phyloP scores from a whole-genome alignment of 2,113 vertebrate genomes.

The Shinisaurus crocodilurus region DNA sequence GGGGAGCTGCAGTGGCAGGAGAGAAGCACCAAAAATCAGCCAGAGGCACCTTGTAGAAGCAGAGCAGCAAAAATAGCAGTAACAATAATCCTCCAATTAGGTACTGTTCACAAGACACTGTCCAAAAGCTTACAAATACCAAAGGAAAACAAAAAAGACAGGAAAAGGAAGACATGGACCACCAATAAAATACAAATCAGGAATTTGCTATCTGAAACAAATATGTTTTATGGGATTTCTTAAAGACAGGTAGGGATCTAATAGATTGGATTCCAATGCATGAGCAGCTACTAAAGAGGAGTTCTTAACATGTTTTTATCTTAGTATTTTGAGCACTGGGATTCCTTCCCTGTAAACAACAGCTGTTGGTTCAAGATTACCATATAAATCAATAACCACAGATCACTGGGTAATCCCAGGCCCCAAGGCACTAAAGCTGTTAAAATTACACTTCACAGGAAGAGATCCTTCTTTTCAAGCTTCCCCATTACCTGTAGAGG shows the following conservation, averaged over 20 bases:
- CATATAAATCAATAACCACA: background rate
- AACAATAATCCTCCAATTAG: background rate
- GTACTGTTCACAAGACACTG: background rate
- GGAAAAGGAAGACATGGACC: background rate
- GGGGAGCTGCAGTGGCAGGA: background rate
- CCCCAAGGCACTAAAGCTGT: background rate
- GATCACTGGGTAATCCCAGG: too few species aligned
- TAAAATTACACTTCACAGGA: background rate
- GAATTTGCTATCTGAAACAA: background rate
- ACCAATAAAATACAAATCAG: background rate
- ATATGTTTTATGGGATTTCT: background rate
- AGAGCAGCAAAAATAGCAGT: background rate
- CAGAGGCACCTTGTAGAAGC: background rate
- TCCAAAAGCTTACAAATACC: background rate
- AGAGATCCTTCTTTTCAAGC: background rate
- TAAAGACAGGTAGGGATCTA: background rate
- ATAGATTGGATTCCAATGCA: background rate
- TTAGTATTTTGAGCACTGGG: background rate
- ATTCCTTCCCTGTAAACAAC: background rate
- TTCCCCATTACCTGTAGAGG: constrained; percentile 89
- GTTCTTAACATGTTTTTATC: background rate
- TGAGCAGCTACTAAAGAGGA: background rate
- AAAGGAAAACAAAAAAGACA: too few species aligned
- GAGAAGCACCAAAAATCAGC: background rate
- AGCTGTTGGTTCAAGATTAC: background rate